Evolutionary conservation across 23 tunicate species (phyloP).

Genomic region (Halocynthia aurantium): DNA sequence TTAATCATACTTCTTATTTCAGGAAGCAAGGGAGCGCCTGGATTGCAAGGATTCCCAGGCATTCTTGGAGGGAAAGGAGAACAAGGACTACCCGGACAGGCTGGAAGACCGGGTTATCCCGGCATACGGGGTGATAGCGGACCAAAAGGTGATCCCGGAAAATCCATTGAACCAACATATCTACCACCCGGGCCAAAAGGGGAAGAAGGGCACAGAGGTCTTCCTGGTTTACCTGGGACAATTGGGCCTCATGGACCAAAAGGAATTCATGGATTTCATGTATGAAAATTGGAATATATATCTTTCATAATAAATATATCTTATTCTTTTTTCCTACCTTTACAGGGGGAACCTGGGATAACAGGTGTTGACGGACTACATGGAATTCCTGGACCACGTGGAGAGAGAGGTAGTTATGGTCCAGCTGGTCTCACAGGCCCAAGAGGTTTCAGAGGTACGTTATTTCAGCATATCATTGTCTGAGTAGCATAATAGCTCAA

Average conservation of each 20-base stretch:
- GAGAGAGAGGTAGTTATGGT: slow-evolving; percentile 42
- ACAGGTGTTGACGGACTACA: slow-evolving; percentile 54
- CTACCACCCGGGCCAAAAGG: slow-evolving; percentile 42
- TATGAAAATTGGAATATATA: not conserved
- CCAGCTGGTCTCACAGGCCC: slow-evolving; percentile 27
- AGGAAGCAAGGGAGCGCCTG: slow-evolving; percentile 47
- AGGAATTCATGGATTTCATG: slow-evolving; percentile 41
- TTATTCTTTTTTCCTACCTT: not conserved
- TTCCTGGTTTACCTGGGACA: slow-evolving; percentile 46
- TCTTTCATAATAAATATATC: not conserved
- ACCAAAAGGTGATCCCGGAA: slow-evolving; percentile 23
- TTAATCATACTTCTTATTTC: not conserved
- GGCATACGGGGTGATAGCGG: slow-evolving; percentile 35
- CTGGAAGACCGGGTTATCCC: slow-evolving; percentile 35
- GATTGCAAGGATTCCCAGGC: slow-evolving; percentile 53
- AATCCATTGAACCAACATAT: slow-evolving; percentile 24
- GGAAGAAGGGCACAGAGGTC: slow-evolving; percentile 33
- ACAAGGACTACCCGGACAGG: slow-evolving; percentile 37
- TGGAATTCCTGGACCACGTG: slow-evolving; percentile 74
- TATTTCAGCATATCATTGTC: not conserved
- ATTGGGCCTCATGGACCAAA: slow-evolving; percentile 52
- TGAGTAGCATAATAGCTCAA: too few species aligned
- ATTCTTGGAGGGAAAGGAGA: slow-evolving; percentile 42
- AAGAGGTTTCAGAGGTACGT: slow-evolving; percentile 25
- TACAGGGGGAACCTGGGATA: slow-evolving; percentile 67